These are phyloP conservation scores for Meriones psammophilus DNA, from an alignment of 2,797 vertebrate genomes.

Conservation along the genomic window DNA sequence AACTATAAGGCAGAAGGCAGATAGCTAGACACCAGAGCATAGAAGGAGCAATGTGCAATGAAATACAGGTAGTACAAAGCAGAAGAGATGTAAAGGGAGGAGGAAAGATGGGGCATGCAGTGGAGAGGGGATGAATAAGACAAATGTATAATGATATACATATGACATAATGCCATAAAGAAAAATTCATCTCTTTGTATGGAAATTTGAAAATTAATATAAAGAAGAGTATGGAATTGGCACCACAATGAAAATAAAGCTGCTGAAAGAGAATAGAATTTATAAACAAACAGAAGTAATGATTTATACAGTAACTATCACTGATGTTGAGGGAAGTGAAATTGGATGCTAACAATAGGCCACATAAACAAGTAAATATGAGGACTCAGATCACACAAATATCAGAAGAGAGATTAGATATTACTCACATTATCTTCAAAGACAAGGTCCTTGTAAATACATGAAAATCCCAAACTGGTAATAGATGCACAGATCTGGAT, in stretches of 20 bases:
- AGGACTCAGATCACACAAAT: background rate
- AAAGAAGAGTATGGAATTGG: background rate
- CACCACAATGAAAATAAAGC: conserved; percentile 2
- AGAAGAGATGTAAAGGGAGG: background rate
- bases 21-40: background rate
- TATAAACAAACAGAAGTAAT: background rate
- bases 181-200: background rate
- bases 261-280: conserved; percentile 1
- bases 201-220: background rate
- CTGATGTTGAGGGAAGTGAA: background rate
- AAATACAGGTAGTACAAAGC: background rate
- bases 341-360: background rate
- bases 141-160: too few relatives aligned
- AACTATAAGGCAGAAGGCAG: background rate
- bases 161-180: background rate
- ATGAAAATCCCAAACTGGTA: conserved; percentile 5
- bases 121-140: background rate
- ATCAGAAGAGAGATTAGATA: background rate
- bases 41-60: too few relatives aligned
- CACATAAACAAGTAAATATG: background rate
- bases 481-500: background rate
- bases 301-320: background rate
- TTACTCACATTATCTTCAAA: background rate
- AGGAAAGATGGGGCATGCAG: background rate
- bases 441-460: background rate